Percentiles rank a stretch among this genome's conserved stretches.
Evolutionary conservation across 2,113 vertebrate genomes (phyloP).

Genomic region (Amblyornis subalaris): DNA sequence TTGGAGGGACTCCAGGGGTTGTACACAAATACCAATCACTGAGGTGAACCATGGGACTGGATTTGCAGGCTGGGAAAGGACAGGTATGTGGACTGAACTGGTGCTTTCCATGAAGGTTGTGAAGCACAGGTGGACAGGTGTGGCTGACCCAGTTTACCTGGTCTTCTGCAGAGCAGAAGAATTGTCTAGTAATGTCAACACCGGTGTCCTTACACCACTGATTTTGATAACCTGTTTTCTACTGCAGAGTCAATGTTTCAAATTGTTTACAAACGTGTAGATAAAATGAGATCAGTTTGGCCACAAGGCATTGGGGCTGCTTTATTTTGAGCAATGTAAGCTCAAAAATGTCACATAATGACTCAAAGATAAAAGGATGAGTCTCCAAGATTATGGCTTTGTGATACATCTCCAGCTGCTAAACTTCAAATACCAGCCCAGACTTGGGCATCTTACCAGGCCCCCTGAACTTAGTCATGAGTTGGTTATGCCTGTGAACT

Average conservation of each 20-base stretch:
- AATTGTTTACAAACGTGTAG: slow-evolving; percentile 9
- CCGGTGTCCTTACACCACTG: background rate
- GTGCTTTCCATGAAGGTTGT: background rate
- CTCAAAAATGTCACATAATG: background rate
- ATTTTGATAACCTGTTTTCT: slow-evolving; percentile 30
- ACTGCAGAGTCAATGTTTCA: background rate
- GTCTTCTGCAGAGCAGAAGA: background rate
- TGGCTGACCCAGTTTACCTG: background rate
- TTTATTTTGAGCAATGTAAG: background rate
- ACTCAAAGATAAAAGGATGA: background rate
- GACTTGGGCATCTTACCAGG: background rate
- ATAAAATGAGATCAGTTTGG: background rate
- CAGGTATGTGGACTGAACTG: background rate
- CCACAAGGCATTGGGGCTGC: background rate
- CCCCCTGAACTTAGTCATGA: background rate
- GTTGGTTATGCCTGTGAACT: background rate
- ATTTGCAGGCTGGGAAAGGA: background rate
- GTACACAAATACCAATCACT: accelerated
- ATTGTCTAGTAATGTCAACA: background rate
- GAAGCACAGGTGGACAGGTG: background rate
- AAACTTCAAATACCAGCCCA: background rate
- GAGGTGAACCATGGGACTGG: background rate
- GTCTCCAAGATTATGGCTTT: background rate
- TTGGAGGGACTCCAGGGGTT: background rate
- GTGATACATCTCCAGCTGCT: background rate